Percentiles rank a stretch among this genome's conserved stretches.
Conservation (phyloP, 2,113 vertebrate species). For the Cynopterus brachyotis region DNA sequence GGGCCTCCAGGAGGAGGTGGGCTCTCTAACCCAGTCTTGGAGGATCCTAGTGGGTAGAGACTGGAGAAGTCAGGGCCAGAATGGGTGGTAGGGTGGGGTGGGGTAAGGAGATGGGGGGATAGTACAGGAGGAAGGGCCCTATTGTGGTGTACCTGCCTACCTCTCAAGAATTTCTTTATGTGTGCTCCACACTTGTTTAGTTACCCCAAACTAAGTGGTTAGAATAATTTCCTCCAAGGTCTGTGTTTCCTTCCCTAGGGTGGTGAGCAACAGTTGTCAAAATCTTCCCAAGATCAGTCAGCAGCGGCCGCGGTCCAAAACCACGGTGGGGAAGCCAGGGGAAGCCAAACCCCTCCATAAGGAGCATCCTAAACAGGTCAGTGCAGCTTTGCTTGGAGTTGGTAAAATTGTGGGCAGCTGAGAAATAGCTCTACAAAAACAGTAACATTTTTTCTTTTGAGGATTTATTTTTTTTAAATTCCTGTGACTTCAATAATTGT, state of each 20-base stretch:
- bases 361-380: slow-evolving; percentile 81
- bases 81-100: no score
- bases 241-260: slow-evolving; percentile 79
- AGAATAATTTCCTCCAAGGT: slow-evolving; percentile 36
- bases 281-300: slow-evolving; percentile 87
- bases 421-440: not conserved
- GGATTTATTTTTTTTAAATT: not conserved
- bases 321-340: slow-evolving; percentile 59
- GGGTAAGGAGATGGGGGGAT: not conserved
- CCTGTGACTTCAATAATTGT: not conserved
- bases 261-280: slow-evolving; percentile 78
- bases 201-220: not conserved
- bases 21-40: not conserved
- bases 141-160: no score
- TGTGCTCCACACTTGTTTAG: not conserved
- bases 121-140: not conserved
- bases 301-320: slow-evolving; percentile 80
- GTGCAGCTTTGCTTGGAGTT: not conserved
- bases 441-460: not conserved
- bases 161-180: not conserved
- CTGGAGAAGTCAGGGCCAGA: not conserved
- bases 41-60: not conserved
- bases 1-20: not conserved
- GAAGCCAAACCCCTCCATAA: slow-evolving; percentile 75
- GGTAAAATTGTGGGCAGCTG: not conserved